These are phyloP conservation scores for Minunthozetes semirufus DNA, from an alignment of 2,888 invertebrate species.

Conservation along the genomic window DNA sequence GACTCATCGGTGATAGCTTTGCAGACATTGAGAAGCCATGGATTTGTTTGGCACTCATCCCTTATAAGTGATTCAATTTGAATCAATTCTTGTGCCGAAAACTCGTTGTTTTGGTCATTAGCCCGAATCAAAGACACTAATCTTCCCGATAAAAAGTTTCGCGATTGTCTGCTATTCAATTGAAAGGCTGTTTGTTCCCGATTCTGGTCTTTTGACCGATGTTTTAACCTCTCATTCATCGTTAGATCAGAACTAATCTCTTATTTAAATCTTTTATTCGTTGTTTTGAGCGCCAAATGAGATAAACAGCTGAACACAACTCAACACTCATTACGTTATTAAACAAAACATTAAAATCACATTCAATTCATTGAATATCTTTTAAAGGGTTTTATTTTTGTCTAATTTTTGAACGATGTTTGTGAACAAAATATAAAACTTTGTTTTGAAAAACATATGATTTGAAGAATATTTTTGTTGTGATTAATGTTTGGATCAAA, in stretches of 20 bases:
- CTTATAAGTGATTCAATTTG: not conserved
- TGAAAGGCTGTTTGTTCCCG: not conserved
- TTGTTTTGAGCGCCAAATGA: too few relatives aligned
- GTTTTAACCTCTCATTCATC: not conserved
- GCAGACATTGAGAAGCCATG: constrained; percentile 13
- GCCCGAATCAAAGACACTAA: not conserved
- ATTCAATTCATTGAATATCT: too few relatives aligned
- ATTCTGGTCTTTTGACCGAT: not conserved
- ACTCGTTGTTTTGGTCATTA: not conserved
- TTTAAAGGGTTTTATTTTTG: too few relatives aligned
- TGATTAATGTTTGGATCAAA: not conserved
- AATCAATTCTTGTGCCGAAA: not conserved
- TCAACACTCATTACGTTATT: too few relatives aligned
- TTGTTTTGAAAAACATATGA: not conserved
- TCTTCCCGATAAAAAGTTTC: not conserved
- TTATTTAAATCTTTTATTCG: too few relatives aligned
- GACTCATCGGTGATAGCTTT: not conserved
- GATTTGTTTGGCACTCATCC: constrained; percentile 1
- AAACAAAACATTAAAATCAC: too few relatives aligned
- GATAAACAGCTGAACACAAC: too few relatives aligned
- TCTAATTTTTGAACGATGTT: too few relatives aligned
- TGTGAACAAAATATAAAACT: not conserved
- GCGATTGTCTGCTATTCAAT: not conserved
- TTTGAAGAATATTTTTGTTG: not conserved
- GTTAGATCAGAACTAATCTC: too few relatives aligned